Conservation (phyloP, 2,113 vertebrate genomes). For the Lophochroa leadbeateri region DNA sequence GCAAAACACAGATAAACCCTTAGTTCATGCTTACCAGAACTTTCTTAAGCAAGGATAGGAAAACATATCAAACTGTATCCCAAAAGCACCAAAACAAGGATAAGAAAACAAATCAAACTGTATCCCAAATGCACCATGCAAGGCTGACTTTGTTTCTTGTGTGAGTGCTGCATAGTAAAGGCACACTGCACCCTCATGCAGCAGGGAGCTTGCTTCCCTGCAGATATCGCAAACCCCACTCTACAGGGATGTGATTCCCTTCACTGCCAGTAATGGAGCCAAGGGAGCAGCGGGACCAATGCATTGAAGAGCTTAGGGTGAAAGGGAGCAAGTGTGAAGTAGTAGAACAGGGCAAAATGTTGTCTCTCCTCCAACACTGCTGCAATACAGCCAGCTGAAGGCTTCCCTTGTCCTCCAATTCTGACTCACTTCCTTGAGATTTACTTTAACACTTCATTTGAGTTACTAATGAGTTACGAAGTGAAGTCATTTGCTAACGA, state of each 20-base stretch:
- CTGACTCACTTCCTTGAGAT: background rate
- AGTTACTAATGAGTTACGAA: background rate
- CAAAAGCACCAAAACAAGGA: background rate
- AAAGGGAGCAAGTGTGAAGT: background rate
- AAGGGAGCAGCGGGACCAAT: background rate
- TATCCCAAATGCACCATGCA: background rate
- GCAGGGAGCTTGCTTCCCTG: background rate
- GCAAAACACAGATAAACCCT: background rate
- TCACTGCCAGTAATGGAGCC: background rate
- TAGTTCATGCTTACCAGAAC: background rate
- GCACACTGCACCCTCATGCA: background rate
- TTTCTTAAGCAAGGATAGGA: background rate
- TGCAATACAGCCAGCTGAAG: background rate
- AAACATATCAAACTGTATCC: background rate
- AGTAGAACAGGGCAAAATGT: background rate
- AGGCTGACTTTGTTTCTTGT: background rate
- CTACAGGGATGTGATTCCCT: background rate
- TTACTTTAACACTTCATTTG: background rate
- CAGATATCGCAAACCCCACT: background rate
- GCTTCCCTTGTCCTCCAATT: background rate
- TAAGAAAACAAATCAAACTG: background rate
- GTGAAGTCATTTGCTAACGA: background rate
- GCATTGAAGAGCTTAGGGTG: background rate
- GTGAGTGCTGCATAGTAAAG: background rate
- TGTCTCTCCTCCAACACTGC: background rate